Evolutionary conservation across 2,888 invertebrate genomes (phyloP), one percentile per base, ranked within the genome.

Genomic region (Aspidiotus destructor): DNA sequence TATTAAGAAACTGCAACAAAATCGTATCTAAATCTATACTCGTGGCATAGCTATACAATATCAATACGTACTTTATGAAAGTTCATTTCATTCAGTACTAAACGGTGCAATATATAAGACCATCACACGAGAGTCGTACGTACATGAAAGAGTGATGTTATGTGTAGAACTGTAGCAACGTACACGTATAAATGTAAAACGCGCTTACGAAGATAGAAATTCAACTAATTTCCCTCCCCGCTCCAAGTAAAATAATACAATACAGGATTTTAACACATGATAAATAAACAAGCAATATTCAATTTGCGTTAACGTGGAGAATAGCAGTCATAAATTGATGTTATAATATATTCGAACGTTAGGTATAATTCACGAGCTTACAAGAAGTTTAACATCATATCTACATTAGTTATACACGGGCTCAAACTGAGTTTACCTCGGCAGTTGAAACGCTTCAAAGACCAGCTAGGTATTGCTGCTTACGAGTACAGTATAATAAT

Each of bases 311-410:
- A 57, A 16, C 42, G 15, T 44, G 41, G 57, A 41, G 57, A 58
- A 58, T n/a, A 44, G n/a, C 15, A 65, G 65, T 65, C 65, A 65
- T 65, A 65, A 65, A 65, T 65, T 65, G 65, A 65, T 55, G 65
- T 65, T 65, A 57, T 28, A 28, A 28, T 57, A 42, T 65, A 57
- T 65, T 15, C 17, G 58, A 65, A 65, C 55, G 54, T 55, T 42
- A 41, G 41, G 65, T 65, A 65, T 65, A 65, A 65, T 65, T 65
- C 65, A 65, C 57, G 65, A 65, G 65, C 65, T 65, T 57, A 57
- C 65, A 65, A 65, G 65, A 65, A 57, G 65, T 65, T 65, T 65
- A 65, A 65, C 65, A 65, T 65, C 65, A 65, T 65, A 65, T 58
- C 65, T 65, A 65, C 65, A 65, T 65, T 65, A 65, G 65, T 57